phyloP scores from a whole-genome alignment of 2,888 invertebrate genomes.

The Salpingus planirostris region DNA sequence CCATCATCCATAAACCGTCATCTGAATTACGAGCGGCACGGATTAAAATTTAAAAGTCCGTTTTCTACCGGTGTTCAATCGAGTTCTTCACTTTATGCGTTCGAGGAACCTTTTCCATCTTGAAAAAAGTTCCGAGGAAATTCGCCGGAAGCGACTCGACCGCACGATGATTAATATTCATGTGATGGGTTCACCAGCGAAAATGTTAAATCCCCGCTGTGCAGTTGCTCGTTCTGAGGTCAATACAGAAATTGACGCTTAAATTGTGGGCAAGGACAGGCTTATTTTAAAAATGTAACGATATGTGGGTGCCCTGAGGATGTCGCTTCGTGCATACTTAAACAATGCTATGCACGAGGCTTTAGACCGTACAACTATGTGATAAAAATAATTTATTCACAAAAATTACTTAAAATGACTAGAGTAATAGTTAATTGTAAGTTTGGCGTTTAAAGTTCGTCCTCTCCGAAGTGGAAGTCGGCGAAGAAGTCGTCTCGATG shows the following conservation, averaged over 20 bases:
- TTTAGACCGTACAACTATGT: neutral
- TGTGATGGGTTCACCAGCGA: too few species aligned
- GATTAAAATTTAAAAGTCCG: neutral
- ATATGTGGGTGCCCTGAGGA: conserved; percentile 16
- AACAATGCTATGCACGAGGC: conserved; percentile 5
- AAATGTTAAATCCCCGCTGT: too few species aligned
- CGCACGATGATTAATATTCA: too few species aligned
- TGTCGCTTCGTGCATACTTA: conserved; percentile 8
- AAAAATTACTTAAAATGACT: conserved; percentile 10
- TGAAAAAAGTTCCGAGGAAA: too few species aligned
- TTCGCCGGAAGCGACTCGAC: too few species aligned
- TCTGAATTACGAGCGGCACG: neutral
- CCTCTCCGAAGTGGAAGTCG: conserved; percentile 14
- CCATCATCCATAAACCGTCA: too few species aligned
- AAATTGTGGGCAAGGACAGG: conserved; percentile 14
- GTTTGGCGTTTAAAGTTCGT: conserved; percentile 6
- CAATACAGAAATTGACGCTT: conserved; percentile 8
- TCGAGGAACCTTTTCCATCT: too few species aligned
- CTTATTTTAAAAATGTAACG: conserved; percentile 7
- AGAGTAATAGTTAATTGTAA: conserved; percentile 6
- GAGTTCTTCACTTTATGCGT: too few species aligned
- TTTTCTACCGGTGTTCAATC: too few species aligned
- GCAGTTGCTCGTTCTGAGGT: too few species aligned
- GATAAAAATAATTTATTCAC: conserved; percentile 6
- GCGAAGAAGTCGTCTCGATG: conserved; percentile 12